Conservation (phyloP, 2,797 vertebrate species). For the Hydrophis major region DNA sequence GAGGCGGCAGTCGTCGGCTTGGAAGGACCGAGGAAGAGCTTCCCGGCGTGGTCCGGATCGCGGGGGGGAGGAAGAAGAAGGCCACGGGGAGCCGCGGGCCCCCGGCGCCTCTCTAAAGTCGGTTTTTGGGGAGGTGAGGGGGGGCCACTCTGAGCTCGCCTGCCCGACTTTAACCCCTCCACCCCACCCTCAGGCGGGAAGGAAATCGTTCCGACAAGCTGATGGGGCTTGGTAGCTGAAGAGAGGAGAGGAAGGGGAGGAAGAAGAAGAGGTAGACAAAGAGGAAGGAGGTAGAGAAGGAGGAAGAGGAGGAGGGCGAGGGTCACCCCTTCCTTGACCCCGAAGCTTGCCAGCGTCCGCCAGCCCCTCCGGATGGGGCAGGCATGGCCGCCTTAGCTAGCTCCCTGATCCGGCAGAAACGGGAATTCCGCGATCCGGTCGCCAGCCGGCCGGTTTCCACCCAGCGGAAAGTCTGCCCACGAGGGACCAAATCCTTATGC, state of each 20-base stretch:
- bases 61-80: not conserved
- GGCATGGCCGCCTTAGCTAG: constrained; percentile 89
- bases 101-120: not conserved
- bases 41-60: not conserved
- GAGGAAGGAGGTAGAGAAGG: no score
- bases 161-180: not conserved
- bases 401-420: constrained; percentile 86
- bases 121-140: no score
- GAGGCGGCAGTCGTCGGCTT: not conserved
- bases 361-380: constrained; percentile 21
- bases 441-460: constrained; percentile 82
- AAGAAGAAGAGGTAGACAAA: no score
- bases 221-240: not conserved
- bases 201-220: not conserved
- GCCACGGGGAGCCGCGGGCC: not conserved
- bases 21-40: not conserved
- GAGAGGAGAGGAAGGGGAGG: not conserved
- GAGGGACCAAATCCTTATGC: not conserved
- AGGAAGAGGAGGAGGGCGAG: no score
- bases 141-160: not conserved
- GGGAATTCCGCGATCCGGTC: constrained; percentile 87
- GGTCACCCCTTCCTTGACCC: not conserved
- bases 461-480: constrained; percentile 70
- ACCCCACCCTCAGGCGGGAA: no score
- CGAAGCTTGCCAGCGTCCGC: no score